Base-by-base conservation (phyloP, 2,888 invertebrate genomes). In the Cataglyphis altisquamis region DNA sequence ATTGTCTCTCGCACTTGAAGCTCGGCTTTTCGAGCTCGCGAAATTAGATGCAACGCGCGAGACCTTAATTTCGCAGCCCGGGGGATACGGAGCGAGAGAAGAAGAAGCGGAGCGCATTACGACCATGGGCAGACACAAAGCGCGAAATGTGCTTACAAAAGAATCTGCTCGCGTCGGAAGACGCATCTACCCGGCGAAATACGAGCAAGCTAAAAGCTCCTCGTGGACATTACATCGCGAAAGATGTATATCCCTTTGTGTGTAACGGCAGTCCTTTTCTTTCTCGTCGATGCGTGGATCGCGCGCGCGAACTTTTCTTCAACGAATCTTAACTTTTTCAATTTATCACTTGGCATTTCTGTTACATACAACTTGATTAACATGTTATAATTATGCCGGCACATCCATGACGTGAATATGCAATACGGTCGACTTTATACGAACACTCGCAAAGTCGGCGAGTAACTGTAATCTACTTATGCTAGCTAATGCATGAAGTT, bases 391-490 rank as follows among this genome's bases (percentile, higher is more conserved):
- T 80, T 80, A 80, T 80, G 60, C 18, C 60, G n/a, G 70, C 60
- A 60, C 78, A 68, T 70, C 45, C 60, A 70, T 67, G 70, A 80
- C 78, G 78, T 80, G 78, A 80, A 80, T 70, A 80, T 80, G 78
- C 78, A 80, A 80, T 80, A 70, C 78, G n/a, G 78, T 48, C 78
- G 70, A 80, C 78, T 80, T 80, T 80, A 80, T 80, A 80, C 60
- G 57, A 68, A 80, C 78, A 80, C 70, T 80, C 45, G 78, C 78
- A 80, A 80, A 80, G 78, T 80, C 78, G 78, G 45, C 78, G 78
- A 68, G 68, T 80, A 80, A 68, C 78, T 80, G 78, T 78, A 80
- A 80, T 80, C 78, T 80, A 80, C 78, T 80, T 80, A 80, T 80
- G 78, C 70, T 70, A 70, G 78, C 78, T 80, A 68, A 80, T 80